Percentiles rank a stretch among this genome's conserved stretches.
Evolutionary conservation across 2,888 invertebrate genomes (phyloP).

Genomic region (Ormyrus thymus): DNA sequence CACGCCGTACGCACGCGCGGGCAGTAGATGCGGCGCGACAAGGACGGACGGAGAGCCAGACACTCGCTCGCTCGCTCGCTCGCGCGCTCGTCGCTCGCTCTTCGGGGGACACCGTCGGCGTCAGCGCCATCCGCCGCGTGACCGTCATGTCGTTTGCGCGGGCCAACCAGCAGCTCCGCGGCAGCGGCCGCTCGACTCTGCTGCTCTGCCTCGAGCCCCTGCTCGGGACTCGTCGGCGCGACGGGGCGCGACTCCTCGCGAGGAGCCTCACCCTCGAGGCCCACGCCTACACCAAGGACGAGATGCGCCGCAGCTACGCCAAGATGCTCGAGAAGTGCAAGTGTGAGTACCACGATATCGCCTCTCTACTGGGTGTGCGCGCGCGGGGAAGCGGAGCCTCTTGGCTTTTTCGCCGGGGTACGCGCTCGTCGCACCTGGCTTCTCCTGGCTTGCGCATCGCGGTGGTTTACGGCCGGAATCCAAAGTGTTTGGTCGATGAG

Average conservation of each 20-base stretch:
- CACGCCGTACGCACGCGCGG: background rate
- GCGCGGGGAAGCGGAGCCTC: background rate
- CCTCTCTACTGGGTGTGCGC: background rate
- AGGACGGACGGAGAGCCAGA: background rate
- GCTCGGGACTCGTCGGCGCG: background rate
- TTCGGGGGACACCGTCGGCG: background rate
- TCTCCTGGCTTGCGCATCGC: too few relatives aligned
- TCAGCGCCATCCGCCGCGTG: constrained; percentile 51
- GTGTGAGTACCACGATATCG: constrained; percentile 66
- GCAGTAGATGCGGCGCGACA: too few relatives aligned
- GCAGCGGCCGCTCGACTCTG: background rate
- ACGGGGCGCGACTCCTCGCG: background rate
- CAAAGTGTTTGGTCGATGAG: too few relatives aligned
- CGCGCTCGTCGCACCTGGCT: too few relatives aligned
- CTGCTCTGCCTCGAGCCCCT: background rate
- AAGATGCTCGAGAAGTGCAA: constrained; percentile 69
- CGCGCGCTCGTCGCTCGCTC: constrained; percentile 4
- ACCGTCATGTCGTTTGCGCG: constrained; percentile 64
- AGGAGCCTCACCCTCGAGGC: constrained; percentile 22
- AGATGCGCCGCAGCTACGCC: constrained; percentile 67
- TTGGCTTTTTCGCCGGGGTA: too few relatives aligned
- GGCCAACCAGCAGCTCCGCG: constrained; percentile 27
- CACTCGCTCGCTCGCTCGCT: constrained; percentile 13
- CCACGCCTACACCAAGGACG: constrained; percentile 25
- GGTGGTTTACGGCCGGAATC: too few relatives aligned